phyloP scores from a whole-genome alignment of 64 coral and sea anemone species.

The Actinia equina region DNA sequence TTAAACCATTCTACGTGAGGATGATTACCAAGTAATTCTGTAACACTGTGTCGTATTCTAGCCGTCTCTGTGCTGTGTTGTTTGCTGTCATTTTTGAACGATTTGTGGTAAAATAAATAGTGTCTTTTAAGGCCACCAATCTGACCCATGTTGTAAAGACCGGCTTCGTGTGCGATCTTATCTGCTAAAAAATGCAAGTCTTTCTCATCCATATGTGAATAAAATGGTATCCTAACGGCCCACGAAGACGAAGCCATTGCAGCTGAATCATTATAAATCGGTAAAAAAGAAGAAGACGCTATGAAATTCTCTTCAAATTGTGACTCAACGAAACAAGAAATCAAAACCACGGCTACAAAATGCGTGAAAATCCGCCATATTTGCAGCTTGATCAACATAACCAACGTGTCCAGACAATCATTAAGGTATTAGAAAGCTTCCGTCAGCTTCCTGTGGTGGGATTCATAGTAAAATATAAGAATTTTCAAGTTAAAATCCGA shows the following conservation, averaged over 20 bases:
- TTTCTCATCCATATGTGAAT: conserved; percentile 21
- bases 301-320: conserved; percentile 29
- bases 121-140: conserved; percentile 75
- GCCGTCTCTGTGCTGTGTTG: conserved; percentile 3
- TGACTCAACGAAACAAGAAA: conserved; percentile 24
- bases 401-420: conserved; percentile 39
- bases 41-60: conserved; percentile 54
- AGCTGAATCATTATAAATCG: conserved; percentile 13
- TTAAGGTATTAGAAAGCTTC: conserved; percentile 29
- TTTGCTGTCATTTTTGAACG: conserved; percentile 59
- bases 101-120: conserved; percentile 67
- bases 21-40: conserved; percentile 57
- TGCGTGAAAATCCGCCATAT: conserved; percentile 64
- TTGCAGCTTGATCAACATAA: conserved; percentile 80
- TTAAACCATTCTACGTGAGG: conserved; percentile 90
- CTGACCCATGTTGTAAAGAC: conserved; percentile 72
- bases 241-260: conserved; percentile 52
- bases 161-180: conserved; percentile 64
- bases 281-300: conserved; percentile 3
- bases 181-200: conserved; percentile 48
- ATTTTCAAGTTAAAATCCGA: conserved; percentile 8
- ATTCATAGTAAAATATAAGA: conserved; percentile 26
- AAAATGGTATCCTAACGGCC: conserved; percentile 78
- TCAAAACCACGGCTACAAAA: conserved; percentile 51
- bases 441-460: conserved; percentile 32